A percentile compares a stretch with the other conserved stretches of the same genome.
phyloP scores from a whole-genome alignment of 2,888 invertebrate genomes.

The Agelastica alni region DNA sequence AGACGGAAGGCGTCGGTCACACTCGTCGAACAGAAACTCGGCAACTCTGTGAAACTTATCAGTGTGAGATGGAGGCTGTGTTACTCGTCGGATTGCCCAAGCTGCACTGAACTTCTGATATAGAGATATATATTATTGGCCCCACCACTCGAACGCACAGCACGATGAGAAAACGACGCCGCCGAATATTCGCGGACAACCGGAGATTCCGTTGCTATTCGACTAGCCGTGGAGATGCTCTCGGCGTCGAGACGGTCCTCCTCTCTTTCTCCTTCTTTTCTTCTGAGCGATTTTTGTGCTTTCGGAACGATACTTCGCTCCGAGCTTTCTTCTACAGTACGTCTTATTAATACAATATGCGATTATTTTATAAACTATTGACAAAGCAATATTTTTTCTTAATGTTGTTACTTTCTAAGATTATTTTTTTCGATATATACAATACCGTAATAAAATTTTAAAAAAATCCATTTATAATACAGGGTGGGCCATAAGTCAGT shows the following conservation, averaged over 20 bases:
- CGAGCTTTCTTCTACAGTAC: too few species aligned
- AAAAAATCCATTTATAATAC: too few species aligned
- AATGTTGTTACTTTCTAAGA: too few species aligned
- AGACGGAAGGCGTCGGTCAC: slow-evolving; percentile 1
- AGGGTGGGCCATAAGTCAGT: too few species aligned
- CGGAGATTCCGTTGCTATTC: slow-evolving; percentile 8
- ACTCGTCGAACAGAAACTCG: slow-evolving; percentile 13
- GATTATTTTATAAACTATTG: too few species aligned
- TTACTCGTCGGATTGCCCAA: slow-evolving; percentile 52
- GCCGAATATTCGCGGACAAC: slow-evolving; percentile 28
- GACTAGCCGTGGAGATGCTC: slow-evolving; percentile 4
- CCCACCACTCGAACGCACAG: slow-evolving; percentile 41
- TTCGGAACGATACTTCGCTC: too few species aligned
- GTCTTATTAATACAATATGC: too few species aligned
- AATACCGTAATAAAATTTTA: too few species aligned
- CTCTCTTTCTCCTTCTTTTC: slow-evolving; percentile 2
- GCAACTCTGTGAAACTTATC: slow-evolving; percentile 26
- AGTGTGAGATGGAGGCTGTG: slow-evolving; percentile 35
- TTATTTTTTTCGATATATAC: too few species aligned
- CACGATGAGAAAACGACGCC: slow-evolving; percentile 34
- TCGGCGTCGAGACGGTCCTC: slow-evolving; percentile 7
- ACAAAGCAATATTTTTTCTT: too few species aligned
- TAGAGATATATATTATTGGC: slow-evolving; percentile 49
- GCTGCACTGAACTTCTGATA: slow-evolving; percentile 51
- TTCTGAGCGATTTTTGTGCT: background rate